Evolutionary conservation across 2,888 invertebrate genomes (phyloP).

Genomic region (Anthoptus insignis): DNA sequence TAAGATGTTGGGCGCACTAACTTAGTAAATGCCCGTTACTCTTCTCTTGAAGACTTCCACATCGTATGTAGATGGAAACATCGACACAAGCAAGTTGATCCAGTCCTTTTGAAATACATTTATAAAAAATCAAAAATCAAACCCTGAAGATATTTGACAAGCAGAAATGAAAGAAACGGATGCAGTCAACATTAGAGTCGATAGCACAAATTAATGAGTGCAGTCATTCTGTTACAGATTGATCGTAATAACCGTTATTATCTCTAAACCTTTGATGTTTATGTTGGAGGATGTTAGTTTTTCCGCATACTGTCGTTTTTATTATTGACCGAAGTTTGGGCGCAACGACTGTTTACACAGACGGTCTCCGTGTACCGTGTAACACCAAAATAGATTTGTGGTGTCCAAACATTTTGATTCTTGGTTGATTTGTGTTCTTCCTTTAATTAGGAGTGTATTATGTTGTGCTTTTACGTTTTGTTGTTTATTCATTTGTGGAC

Average conservation of each 20-base stretch:
- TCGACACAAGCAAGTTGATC: too few species aligned
- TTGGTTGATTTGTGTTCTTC: constrained; percentile 69
- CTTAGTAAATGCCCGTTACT: too few species aligned
- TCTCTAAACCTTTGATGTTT: constrained; percentile 78
- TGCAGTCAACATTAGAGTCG: constrained; percentile 34
- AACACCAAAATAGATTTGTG: constrained; percentile 81
- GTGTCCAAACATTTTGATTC: constrained; percentile 81
- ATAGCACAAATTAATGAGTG: constrained; percentile 68
- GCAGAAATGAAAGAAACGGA: constrained; percentile 26
- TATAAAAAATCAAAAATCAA: too few species aligned
- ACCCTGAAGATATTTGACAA: constrained; percentile 7
- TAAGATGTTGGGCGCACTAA: too few species aligned
- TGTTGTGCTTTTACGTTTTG: too few species aligned
- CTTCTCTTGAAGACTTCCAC: too few species aligned
- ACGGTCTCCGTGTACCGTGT: constrained; percentile 69
- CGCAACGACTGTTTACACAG: constrained; percentile 82
- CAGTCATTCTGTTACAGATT: constrained; percentile 72
- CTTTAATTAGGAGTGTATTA: too few species aligned
- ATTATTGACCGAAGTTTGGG: constrained; percentile 86
- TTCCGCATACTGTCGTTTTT: constrained; percentile 85
- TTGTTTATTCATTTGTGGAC: too few species aligned
- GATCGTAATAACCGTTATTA: constrained; percentile 73
- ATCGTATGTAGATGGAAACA: too few species aligned
- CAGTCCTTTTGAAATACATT: too few species aligned
- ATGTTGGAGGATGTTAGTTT: constrained; percentile 85